These are phyloP conservation scores for Megastigmus dorsalis DNA, from an alignment of 2,888 invertebrate species.

Conservation along the genomic window DNA sequence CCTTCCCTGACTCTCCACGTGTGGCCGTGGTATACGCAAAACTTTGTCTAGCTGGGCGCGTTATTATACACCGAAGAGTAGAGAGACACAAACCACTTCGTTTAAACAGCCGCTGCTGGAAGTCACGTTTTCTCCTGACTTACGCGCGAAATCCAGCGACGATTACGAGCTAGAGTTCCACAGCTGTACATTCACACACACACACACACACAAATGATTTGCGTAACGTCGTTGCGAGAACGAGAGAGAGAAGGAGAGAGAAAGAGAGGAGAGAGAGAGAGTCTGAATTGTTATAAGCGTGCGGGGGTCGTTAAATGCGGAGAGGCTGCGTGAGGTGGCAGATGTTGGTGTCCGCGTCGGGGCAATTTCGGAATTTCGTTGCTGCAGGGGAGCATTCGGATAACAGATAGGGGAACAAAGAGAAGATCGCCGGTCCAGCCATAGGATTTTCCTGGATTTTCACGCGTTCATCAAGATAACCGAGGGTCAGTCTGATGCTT, in stretches of 20 bases:
- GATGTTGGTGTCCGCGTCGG: background rate
- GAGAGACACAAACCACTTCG: too few species aligned
- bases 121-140: background rate
- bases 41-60: too few species aligned
- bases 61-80: too few species aligned
- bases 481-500: too few species aligned
- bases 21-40: too few species aligned
- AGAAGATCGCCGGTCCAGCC: too few species aligned
- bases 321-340: background rate
- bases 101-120: background rate
- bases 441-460: background rate
- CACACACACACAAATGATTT: too few species aligned
- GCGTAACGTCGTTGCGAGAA: too few species aligned
- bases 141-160: background rate
- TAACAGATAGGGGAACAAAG: background rate
- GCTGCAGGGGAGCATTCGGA: background rate
- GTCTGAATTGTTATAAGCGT: background rate
- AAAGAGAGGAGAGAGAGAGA: background rate
- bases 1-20: too few species aligned
- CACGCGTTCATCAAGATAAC: conserved; percentile 4
- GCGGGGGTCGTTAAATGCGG: background rate
- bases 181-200: background rate
- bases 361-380: background rate
- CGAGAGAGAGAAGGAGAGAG: too few species aligned
- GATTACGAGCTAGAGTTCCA: too few species aligned